These are phyloP conservation scores for Enteromius radiatus DNA, from an alignment of 2,797 vertebrate genomes.

Conservation along the genomic window DNA sequence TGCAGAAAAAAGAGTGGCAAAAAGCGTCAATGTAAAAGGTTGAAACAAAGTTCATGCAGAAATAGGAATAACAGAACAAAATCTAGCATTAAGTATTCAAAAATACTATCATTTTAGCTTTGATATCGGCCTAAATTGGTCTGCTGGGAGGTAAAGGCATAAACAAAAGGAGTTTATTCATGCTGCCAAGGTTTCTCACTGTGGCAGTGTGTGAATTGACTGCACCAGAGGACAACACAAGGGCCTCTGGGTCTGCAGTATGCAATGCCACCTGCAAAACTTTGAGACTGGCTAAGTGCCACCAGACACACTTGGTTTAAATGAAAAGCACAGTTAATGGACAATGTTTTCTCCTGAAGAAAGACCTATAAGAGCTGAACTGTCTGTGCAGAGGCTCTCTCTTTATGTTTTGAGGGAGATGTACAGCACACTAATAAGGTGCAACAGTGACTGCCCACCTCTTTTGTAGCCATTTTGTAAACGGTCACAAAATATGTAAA, in stretches of 20 bases:
- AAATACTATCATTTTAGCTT: not conserved
- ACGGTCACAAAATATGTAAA: no score
- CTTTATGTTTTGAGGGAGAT: not conserved
- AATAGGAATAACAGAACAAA: not conserved
- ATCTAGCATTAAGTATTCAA: not conserved
- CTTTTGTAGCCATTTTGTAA: not conserved
- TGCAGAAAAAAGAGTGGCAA: constrained; percentile 61
- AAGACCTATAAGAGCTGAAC: not conserved
- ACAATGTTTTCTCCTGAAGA: not conserved
- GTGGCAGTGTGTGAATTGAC: constrained; percentile 33
- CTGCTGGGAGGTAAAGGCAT: constrained; percentile 17
- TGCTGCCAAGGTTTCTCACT: constrained; percentile 29
- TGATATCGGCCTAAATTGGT: not conserved
- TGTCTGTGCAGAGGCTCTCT: not conserved
- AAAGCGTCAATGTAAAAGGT: constrained; percentile 13
- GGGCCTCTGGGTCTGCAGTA: constrained; percentile 17
- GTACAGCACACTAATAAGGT: not conserved
- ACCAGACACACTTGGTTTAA: not conserved
- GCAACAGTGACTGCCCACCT: not conserved
- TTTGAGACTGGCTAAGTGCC: constrained; percentile 17
- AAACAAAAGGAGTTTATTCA: constrained; percentile 32
- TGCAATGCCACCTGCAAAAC: constrained; percentile 31
- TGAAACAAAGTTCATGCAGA: constrained; percentile 25
- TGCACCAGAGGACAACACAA: constrained; percentile 39
- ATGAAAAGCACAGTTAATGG: constrained; percentile 14